These are phyloP conservation scores for Lasiurus cinereus DNA, from an alignment of 2,113 vertebrate species.

Conservation along the genomic window DNA sequence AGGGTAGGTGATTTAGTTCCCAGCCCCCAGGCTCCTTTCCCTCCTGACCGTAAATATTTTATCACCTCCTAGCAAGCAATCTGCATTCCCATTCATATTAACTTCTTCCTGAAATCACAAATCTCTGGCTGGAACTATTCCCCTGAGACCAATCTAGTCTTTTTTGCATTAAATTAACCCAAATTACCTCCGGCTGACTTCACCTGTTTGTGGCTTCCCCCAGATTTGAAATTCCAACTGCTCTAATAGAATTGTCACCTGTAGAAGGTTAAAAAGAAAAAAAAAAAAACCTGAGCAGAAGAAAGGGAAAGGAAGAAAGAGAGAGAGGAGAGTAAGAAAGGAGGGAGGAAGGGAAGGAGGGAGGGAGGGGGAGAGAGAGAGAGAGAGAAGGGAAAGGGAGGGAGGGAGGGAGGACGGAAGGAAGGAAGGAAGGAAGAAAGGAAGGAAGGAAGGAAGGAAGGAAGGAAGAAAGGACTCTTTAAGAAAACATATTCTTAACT, in stretches of 20 bases:
- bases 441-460: too few species aligned
- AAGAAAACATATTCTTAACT: neutral
- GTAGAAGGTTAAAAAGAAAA: neutral
- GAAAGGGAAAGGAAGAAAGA: neutral
- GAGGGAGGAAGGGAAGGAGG: too few species aligned
- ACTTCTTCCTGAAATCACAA: conserved; percentile 47
- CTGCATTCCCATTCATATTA: conserved; percentile 51
- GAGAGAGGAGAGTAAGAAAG: too few species aligned
- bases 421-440: too few species aligned
- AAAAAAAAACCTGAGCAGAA: neutral
- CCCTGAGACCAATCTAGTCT: neutral
- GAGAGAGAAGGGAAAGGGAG: too few species aligned
- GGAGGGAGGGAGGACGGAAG: too few species aligned
- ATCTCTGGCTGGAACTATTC: neutral
- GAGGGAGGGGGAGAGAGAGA: too few species aligned
- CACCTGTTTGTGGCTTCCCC: neutral
- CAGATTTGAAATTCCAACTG: neutral
- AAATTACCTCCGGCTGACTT: neutral
- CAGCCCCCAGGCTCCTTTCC: neutral
- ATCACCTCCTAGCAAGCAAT: conserved; percentile 46
- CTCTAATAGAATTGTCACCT: neutral
- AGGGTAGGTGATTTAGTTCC: neutral
- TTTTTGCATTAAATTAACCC: conserved; percentile 42
- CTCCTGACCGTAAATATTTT: neutral
- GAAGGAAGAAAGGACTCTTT: neutral